phyloP scores from a whole-genome alignment of 2,888 invertebrate species.

The Trichogramma dendrolimi region DNA sequence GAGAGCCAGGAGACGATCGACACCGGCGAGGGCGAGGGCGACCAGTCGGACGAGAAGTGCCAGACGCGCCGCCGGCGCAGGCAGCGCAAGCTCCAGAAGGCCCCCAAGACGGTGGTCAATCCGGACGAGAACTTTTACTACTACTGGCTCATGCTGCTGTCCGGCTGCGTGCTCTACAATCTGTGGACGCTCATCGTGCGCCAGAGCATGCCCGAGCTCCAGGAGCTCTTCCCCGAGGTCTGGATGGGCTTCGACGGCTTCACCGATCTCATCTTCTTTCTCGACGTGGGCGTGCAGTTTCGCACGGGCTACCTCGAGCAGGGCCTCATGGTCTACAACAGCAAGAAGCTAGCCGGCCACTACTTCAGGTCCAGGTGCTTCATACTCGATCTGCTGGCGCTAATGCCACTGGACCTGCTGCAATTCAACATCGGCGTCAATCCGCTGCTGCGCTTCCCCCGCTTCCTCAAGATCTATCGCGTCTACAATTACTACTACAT shows the following conservation, averaged over 20 bases:
- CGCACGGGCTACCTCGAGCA: slow-evolving; percentile 93
- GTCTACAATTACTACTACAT: slow-evolving; percentile 92
- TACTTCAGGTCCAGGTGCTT: slow-evolving; percentile 82
- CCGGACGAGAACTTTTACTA: slow-evolving; percentile 95
- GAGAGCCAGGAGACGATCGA: slow-evolving; percentile 79
- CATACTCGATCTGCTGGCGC: slow-evolving; percentile 74
- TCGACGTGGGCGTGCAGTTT: slow-evolving; percentile 87
- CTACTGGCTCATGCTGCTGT: slow-evolving; percentile 88
- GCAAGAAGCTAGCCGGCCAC: slow-evolving; percentile 82
- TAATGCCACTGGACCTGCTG: slow-evolving; percentile 81
- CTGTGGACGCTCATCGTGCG: slow-evolving; percentile 93
- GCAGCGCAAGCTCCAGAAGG: slow-evolving; percentile 66
- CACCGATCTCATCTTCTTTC: slow-evolving; percentile 80
- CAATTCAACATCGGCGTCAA: slow-evolving; percentile 78
- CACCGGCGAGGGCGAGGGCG: slow-evolving; percentile 65
- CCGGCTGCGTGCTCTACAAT: slow-evolving; percentile 87
- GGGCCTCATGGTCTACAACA: slow-evolving; percentile 91
- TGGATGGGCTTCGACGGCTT: slow-evolving; percentile 82
- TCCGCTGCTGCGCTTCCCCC: slow-evolving; percentile 83
- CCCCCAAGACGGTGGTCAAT: slow-evolving; percentile 80
- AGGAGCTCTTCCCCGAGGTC: slow-evolving; percentile 67
- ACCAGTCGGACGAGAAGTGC: slow-evolving; percentile 52
- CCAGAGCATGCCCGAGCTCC: slow-evolving; percentile 88
- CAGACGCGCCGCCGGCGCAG: slow-evolving; percentile 60
- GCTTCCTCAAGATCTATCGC: slow-evolving; percentile 87